A percentile compares a stretch with the other conserved stretches of the same genome.
phyloP scores from a whole-genome alignment of 2,888 invertebrate species.

The Vandiemenella viatica region DNA sequence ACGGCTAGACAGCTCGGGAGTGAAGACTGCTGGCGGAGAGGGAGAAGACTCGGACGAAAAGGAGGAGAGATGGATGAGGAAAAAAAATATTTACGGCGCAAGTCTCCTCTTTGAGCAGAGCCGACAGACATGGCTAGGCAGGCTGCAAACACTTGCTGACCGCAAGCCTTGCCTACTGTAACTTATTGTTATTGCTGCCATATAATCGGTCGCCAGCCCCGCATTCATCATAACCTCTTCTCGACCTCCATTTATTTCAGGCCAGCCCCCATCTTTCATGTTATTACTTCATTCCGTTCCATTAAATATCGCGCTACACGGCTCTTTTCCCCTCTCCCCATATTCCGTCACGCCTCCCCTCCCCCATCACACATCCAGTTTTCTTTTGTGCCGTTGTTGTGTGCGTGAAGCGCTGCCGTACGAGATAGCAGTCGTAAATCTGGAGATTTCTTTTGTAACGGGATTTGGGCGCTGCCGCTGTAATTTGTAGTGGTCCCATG shows the following conservation, averaged over 20 bases:
- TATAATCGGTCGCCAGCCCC: neutral
- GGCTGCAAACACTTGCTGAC: neutral
- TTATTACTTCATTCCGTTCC: constrained; percentile 13
- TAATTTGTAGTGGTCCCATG: constrained; percentile 3
- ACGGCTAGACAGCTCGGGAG: too few relatives aligned
- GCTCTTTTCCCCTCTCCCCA: neutral
- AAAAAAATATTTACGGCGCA: too few relatives aligned
- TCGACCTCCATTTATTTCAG: neutral
- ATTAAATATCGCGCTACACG: constrained; percentile 8
- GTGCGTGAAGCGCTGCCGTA: too few relatives aligned
- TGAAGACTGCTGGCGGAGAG: too few relatives aligned
- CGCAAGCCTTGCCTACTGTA: too few relatives aligned
- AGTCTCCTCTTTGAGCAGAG: too few relatives aligned
- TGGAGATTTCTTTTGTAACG: constrained; percentile 3
- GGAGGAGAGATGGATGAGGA: too few relatives aligned
- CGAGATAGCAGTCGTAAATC: constrained; percentile 2
- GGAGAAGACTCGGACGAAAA: too few relatives aligned
- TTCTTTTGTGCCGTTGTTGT: too few relatives aligned
- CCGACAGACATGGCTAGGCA: too few relatives aligned
- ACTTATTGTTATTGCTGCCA: neutral
- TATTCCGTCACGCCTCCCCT: neutral
- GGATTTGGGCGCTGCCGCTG: neutral
- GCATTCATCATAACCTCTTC: neutral
- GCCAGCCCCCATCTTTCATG: constrained; percentile 8
- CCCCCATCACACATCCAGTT: too few relatives aligned